Conservation (phyloP, 2,113 vertebrate genomes). For the Haplochromis vanheusdeni region DNA sequence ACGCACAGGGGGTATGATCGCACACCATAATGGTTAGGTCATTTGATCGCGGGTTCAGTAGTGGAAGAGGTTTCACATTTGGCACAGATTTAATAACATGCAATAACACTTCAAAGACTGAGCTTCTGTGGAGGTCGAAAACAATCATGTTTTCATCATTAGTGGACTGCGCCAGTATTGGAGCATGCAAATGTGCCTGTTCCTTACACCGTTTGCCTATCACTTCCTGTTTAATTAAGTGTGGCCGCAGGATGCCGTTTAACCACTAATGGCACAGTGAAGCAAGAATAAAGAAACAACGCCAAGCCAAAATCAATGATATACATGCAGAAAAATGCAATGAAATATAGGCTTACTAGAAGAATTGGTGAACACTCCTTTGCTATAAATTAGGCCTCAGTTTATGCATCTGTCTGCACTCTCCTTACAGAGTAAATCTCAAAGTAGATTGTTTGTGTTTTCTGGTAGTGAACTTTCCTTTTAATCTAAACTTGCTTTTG, state of each 20-base stretch:
- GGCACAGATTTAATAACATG: neutral
- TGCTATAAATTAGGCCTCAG: neutral
- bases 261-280: conserved; percentile 26
- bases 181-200: neutral
- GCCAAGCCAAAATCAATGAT: conserved; percentile 19
- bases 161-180: neutral
- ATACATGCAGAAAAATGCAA: neutral
- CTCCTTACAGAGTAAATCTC: neutral
- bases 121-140: neutral
- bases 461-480: neutral
- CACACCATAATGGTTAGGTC: conserved; percentile 6
- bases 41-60: neutral
- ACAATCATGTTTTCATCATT: conserved; percentile 29
- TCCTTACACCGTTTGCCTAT: neutral
- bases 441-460: neutral
- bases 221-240: conserved; percentile 37
- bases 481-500: neutral
- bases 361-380: neutral
- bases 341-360: neutral
- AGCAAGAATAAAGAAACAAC: neutral
- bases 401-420: neutral
- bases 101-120: neutral
- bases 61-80: neutral
- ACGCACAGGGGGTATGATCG: neutral
- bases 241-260: neutral